phyloP scores from a whole-genome alignment of 2,888 invertebrate genomes.

The Rhamnusium bicolor region DNA sequence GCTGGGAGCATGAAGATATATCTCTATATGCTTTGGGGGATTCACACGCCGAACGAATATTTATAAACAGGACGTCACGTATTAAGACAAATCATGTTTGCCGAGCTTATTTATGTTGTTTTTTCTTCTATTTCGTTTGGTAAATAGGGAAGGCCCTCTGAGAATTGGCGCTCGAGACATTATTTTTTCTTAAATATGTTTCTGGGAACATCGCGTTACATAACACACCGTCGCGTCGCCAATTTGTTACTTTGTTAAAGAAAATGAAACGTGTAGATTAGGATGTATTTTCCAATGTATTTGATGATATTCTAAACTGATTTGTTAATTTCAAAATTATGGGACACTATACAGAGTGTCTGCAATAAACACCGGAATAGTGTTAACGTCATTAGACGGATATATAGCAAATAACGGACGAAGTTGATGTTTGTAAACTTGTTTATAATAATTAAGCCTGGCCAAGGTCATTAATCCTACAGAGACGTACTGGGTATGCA shows the following conservation, averaged over 20 bases:
- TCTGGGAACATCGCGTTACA: background rate
- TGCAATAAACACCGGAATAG: too few relatives aligned
- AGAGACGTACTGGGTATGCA: too few relatives aligned
- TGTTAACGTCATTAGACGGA: too few relatives aligned
- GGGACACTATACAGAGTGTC: too few relatives aligned
- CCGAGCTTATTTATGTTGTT: conserved; percentile 30
- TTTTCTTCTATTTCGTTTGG: conserved; percentile 28
- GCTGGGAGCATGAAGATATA: conserved; percentile 50
- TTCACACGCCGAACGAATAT: conserved; percentile 60
- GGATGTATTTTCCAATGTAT: too few relatives aligned
- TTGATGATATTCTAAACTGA: too few relatives aligned
- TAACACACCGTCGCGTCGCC: background rate
- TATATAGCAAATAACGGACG: too few relatives aligned
- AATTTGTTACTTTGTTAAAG: background rate
- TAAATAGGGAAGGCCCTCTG: conserved; percentile 13
- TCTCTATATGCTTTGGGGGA: conserved; percentile 57
- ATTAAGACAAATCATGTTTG: conserved; percentile 51
- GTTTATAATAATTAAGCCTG: too few relatives aligned
- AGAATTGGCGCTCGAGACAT: background rate
- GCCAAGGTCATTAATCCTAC: too few relatives aligned
- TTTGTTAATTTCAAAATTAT: too few relatives aligned
- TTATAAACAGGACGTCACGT: conserved; percentile 54
- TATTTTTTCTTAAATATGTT: background rate
- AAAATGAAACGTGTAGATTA: too few relatives aligned
- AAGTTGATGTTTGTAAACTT: too few relatives aligned